phyloP scores from a whole-genome alignment of 2,113 vertebrate genomes.

The Cephalopterus ornatus region DNA sequence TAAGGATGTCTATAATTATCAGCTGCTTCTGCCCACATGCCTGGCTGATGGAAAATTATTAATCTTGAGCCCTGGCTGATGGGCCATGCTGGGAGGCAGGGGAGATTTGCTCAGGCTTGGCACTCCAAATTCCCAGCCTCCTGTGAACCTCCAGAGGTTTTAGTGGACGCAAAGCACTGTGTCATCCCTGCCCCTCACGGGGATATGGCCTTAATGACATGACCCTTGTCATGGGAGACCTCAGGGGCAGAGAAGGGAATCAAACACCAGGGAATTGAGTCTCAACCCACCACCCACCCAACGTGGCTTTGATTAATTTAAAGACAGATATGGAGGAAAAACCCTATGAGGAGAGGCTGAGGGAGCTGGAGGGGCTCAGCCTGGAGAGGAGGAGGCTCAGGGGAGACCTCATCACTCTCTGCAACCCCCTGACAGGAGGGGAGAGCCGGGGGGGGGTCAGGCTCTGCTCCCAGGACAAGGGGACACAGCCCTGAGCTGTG shows the following conservation, averaged over 20 bases:
- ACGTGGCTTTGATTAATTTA: not conserved
- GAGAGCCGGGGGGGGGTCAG: too few relatives aligned
- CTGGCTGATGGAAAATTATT: not conserved
- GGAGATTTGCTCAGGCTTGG: not conserved
- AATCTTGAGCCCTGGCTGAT: not conserved
- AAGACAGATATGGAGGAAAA: not conserved
- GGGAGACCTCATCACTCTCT: too few relatives aligned
- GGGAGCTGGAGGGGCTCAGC: too few relatives aligned
- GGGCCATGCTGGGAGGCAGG: not conserved
- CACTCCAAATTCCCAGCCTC: not conserved
- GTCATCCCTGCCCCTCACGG: not conserved
- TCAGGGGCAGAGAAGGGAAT: not conserved
- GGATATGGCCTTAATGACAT: not conserved
- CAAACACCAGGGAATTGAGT: fast-evolving
- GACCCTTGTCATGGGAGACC: not conserved
- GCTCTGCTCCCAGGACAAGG: too few relatives aligned
- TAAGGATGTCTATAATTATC: not conserved
- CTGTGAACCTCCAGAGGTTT: not conserved
- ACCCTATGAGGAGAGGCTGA: too few relatives aligned
- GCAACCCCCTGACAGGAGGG: too few relatives aligned
- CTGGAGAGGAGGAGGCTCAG: too few relatives aligned
- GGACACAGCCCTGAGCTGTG: too few relatives aligned
- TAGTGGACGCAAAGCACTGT: not conserved
- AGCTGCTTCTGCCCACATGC: not conserved
- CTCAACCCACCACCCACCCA: not conserved